Base-by-base conservation (phyloP, 2,888 invertebrate genomes). In the Xestia c-nigrum region DNA sequence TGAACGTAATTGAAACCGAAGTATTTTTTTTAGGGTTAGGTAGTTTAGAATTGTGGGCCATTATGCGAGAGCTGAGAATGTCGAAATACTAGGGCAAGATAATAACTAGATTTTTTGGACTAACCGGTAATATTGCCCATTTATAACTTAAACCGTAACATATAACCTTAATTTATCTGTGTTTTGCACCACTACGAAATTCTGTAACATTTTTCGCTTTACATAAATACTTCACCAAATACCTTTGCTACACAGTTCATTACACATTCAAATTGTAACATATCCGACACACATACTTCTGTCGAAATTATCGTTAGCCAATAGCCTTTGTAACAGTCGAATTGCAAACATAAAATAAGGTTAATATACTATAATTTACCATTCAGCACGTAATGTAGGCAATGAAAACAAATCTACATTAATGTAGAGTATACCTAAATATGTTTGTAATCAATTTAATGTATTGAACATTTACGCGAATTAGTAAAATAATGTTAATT, bases 341-440 rank as follows among this genome's bases (percentile, higher is more conserved):
- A 76, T 82, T 57, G 31, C 21, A 19, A 70, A 66, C 38, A 61
- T 76, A 57, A 84, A 81, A 81, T 61, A 69, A 64, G 6, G n/a
- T 12, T 38, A 74, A 76, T 78, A n/a, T 40, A 38, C 55, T 55
- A 68, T 55, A 69, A 55, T 66, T 74, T 64, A 31, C 47, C 10
- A 68, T 19, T 57, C n/a, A 57, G 40, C 16, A 50, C 65, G 55
- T 59, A 67, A 69, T 74, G 40, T 75, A 12, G 38, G 38, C 38
- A 66, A 80, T 73, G 52, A 80, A 76, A 78, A 80, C 61, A 72
- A 78, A 78, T 85, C 24, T 81, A 72, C 74, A 81, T 78, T 72
- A 78, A 77, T 57, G 66, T 24, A 24, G 46, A 16, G 16, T 55
- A n/a, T 68, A 40, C 5, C 65, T 67, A 73, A 76, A 77, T 73